Conservation (phyloP, 2,797 vertebrate genomes). For the Thalassophryne amazonica region DNA sequence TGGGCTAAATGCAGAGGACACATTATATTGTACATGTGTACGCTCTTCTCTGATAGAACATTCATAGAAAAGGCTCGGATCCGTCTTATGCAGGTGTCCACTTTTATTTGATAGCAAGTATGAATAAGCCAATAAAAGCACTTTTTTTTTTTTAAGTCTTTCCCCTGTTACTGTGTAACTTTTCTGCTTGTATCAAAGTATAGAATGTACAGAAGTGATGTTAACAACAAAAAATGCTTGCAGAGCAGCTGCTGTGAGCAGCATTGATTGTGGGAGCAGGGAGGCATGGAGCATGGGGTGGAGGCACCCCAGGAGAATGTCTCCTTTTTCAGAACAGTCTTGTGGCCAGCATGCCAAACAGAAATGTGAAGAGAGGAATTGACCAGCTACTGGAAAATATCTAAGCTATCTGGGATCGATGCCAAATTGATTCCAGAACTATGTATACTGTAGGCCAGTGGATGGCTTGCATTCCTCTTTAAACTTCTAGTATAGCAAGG, state of each 20-base stretch:
- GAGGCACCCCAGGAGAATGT: slow-evolving; percentile 59
- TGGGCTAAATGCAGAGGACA: too few relatives aligned
- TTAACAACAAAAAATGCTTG: slow-evolving; percentile 63
- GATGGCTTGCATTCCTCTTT: slow-evolving; percentile 43
- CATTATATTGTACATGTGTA: too few relatives aligned
- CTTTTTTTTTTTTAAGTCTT: too few relatives aligned
- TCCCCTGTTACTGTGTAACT: slow-evolving; percentile 11
- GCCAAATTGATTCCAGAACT: slow-evolving; percentile 73
- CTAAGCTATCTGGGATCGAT: slow-evolving; percentile 78
- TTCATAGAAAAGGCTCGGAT: too few relatives aligned
- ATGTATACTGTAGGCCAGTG: slow-evolving; percentile 77
- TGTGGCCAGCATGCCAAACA: slow-evolving; percentile 73
- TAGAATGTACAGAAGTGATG: slow-evolving; percentile 45
- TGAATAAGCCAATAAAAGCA: too few relatives aligned
- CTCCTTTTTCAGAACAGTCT: slow-evolving; percentile 48
- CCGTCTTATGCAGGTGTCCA: too few relatives aligned
- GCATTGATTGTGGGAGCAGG: slow-evolving; percentile 72
- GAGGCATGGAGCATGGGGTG: slow-evolving; percentile 56
- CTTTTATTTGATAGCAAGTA: too few relatives aligned
- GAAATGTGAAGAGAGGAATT: slow-evolving; percentile 73
- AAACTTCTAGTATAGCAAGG: slow-evolving; percentile 39
- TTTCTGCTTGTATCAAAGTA: slow-evolving; percentile 28
- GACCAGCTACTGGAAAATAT: slow-evolving; percentile 80
- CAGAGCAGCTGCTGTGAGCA: slow-evolving; percentile 59
- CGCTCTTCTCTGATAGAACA: too few relatives aligned